phyloP scores from a whole-genome alignment of 2,113 vertebrate genomes.

The Amphilophus citrinellus region DNA sequence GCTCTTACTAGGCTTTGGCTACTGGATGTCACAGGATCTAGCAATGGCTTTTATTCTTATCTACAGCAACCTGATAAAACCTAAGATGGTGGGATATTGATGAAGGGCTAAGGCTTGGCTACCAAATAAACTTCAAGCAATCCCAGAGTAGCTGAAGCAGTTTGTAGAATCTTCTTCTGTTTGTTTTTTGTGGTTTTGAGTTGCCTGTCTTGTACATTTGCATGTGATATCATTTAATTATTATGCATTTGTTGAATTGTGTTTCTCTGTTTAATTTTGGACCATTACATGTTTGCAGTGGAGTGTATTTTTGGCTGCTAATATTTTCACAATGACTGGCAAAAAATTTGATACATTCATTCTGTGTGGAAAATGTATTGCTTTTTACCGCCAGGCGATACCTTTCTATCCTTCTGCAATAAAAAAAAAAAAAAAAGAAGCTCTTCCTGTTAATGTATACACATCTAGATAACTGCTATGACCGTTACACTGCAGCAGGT shows the following conservation, averaged over 20 bases:
- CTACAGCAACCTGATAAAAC: slow-evolving; percentile 28
- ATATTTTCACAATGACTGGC: slow-evolving; percentile 18
- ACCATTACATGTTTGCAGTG: slow-evolving; percentile 41
- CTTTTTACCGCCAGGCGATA: slow-evolving; percentile 24
- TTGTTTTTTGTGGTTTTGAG: slow-evolving; percentile 31
- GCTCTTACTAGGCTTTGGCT: slow-evolving; percentile 37
- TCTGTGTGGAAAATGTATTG: not conserved
- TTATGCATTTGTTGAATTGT: slow-evolving; percentile 41
- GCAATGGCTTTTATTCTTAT: slow-evolving; percentile 55
- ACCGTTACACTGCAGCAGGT: slow-evolving; percentile 25
- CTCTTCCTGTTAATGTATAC: slow-evolving; percentile 25
- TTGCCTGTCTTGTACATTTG: slow-evolving; percentile 42
- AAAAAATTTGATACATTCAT: slow-evolving; percentile 19
- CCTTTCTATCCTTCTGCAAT: slow-evolving; percentile 51
- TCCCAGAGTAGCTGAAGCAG: slow-evolving; percentile 12
- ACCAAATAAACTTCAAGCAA: slow-evolving; percentile 28
- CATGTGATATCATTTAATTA: slow-evolving; percentile 46
- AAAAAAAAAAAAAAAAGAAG: slow-evolving; percentile 9
- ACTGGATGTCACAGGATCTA: slow-evolving; percentile 30
- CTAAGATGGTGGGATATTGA: slow-evolving; percentile 13
- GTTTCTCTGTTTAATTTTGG: slow-evolving; percentile 31
- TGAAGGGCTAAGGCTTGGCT: slow-evolving; percentile 61
- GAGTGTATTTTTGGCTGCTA: slow-evolving; percentile 26
- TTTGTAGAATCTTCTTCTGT: slow-evolving; percentile 27
- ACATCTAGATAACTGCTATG: not conserved